These are phyloP conservation scores for Emydoidea blandingii DNA, from an alignment of 2,797 vertebrate species.

Conservation along the genomic window DNA sequence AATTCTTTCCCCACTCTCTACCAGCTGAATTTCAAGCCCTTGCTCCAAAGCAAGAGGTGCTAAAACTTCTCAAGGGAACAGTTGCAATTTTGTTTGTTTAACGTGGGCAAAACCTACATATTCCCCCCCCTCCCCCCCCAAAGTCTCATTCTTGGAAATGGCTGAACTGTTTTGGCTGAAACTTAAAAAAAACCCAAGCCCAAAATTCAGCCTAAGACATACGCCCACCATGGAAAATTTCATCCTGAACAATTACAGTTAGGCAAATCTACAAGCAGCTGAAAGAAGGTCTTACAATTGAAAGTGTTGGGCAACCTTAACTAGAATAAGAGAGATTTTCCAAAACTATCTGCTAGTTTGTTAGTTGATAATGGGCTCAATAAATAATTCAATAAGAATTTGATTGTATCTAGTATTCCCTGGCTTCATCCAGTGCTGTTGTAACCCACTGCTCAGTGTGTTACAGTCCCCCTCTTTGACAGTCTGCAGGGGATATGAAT, in stretches of 20 bases:
- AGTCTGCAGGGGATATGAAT: not conserved
- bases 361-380: not conserved
- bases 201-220: not conserved
- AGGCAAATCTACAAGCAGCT: not conserved
- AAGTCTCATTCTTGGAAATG: not conserved
- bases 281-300: not conserved
- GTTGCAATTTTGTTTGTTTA: not conserved
- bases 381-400: not conserved
- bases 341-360: not conserved
- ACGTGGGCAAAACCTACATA: not conserved
- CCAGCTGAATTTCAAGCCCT: not conserved
- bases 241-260: not conserved
- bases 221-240: not conserved
- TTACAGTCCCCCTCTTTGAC: not conserved
- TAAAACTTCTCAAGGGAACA: not conserved
- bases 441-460: not conserved
- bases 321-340: not conserved
- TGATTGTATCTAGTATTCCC: not conserved
- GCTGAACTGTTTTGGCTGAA: not conserved
- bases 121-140: rapidly evolving
- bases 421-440: not conserved
- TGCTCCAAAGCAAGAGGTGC: not conserved
- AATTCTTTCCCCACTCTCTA: not conserved
- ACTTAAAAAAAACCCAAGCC: not conserved
- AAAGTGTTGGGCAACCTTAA: not conserved